Evolutionary conservation across 2,113 vertebrate genomes (phyloP), one percentile per base, ranked within the genome.

Genomic region (Oncorhynchus mykiss): DNA sequence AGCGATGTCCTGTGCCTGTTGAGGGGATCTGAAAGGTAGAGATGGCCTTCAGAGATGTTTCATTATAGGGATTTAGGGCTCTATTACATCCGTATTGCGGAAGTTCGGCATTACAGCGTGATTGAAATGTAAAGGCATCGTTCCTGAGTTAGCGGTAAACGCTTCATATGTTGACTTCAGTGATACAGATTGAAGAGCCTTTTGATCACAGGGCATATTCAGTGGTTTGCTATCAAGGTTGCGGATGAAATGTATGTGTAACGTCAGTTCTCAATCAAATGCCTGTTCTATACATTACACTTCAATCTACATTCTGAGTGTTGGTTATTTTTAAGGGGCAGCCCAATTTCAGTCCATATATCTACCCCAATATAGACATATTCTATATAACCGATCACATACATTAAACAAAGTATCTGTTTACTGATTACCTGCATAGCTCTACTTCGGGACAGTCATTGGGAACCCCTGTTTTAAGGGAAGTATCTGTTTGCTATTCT

Each of bases 371-470:
- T 66, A 66, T 73, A 59, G 34, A 74, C 25, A 31, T 48, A 31
- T 48, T 31, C n/a, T 57, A 72, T 0, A 1, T 51, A 51, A 71
- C 24, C 18, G 76, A 39, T 76, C 51, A 60, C 49, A 70, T 25
- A 12, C 3, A 27, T 27, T 27, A 27, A 27, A 27, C 27, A 2
- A 27, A 24, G 22, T 34, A 20, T 45, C 68, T 18, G 24, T 59
- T 57, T 57, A 57, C 4, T 48, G 20, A 20, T n/a, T 14, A 76
- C 80, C 45, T 78, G 74, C 78, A 84, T 88, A 81, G 78, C 70
- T 76, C 67, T 48, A 48, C 20, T 8, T 48, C 22, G 66, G 72
- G 75, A 79, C 60, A 68, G 74, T 72, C 24, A 29, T 65, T 68
- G 31, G 67, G 64, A 24, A 70, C 11, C 68, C 59, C 54, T 16